Conservation (phyloP, 2,113 vertebrate genomes). For the Brienomyrus brachyistius region DNA sequence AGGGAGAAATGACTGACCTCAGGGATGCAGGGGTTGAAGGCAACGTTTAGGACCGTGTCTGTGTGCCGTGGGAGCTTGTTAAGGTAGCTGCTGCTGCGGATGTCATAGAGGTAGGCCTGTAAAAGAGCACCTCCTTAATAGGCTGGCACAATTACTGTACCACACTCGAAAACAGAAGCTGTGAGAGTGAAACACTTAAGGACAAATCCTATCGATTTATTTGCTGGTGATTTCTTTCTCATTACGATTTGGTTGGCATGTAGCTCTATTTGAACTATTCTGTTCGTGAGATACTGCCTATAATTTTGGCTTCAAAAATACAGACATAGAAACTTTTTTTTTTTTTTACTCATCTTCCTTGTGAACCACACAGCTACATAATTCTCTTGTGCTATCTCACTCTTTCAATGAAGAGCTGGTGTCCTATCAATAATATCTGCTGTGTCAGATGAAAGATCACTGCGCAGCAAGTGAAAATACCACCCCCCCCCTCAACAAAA, state of each 20-base stretch:
- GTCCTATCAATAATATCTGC: neutral
- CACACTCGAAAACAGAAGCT: neutral
- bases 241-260: neutral
- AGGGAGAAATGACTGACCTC: constrained; percentile 56
- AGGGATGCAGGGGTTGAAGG: constrained; percentile 69
- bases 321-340: neutral
- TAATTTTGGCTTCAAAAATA: neutral
- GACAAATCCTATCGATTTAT: neutral
- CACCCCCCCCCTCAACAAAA: too few species aligned
- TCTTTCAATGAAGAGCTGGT: neutral
- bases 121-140: constrained; percentile 26
- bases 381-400: neutral
- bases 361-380: neutral
- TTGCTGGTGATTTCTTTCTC: neutral
- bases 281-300: neutral
- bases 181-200: neutral
- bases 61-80: constrained; percentile 67
- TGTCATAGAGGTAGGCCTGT: constrained; percentile 78
- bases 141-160: neutral
- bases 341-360: neutral
- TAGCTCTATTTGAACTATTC: neutral
- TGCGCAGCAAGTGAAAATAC: neutral
- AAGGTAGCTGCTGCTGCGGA: constrained; percentile 63
- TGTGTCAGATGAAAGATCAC: neutral
- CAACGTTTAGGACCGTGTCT: constrained; percentile 64